Conservation (phyloP, 2,797 vertebrate species). For the Stomatorhinus walkeri region DNA sequence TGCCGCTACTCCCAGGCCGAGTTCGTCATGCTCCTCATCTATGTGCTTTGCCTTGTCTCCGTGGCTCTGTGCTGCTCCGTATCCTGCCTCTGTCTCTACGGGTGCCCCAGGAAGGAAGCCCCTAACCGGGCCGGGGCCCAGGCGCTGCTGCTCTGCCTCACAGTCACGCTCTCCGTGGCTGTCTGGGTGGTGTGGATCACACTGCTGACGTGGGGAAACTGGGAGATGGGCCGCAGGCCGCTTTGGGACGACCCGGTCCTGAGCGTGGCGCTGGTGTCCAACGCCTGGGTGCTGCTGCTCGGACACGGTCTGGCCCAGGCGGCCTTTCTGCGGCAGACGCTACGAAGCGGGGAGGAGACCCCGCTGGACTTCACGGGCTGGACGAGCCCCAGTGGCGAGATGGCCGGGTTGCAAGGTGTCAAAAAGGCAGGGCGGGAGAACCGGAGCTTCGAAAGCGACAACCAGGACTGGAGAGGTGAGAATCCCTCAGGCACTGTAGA, state of each 20-base stretch:
- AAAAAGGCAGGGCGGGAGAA: slow-evolving; percentile 66
- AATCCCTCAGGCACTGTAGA: not conserved
- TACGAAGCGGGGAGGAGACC: slow-evolving; percentile 38
- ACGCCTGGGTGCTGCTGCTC: slow-evolving; percentile 78
- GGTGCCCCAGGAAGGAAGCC: slow-evolving; percentile 33
- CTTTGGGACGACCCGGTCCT: slow-evolving; percentile 79
- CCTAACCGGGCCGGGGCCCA: slow-evolving; percentile 43
- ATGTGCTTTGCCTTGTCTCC: slow-evolving; percentile 71
- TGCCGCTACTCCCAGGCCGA: slow-evolving; percentile 53
- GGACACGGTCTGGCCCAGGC: slow-evolving; percentile 70
- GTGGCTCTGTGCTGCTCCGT: slow-evolving; percentile 56
- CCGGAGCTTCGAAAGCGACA: slow-evolving; percentile 60
- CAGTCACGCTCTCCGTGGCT: slow-evolving; percentile 61
- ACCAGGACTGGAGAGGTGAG: slow-evolving; percentile 46
- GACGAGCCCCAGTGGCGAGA: slow-evolving; percentile 44
- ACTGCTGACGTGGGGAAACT: slow-evolving; percentile 61
- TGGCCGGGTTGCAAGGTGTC: slow-evolving; percentile 31
- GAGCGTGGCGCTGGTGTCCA: slow-evolving; percentile 70
- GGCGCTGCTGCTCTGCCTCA: slow-evolving; percentile 60
- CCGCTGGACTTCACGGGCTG: slow-evolving; percentile 54
- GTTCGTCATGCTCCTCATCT: slow-evolving; percentile 80
- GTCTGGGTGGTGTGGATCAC: slow-evolving; percentile 83
- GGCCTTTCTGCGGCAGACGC: slow-evolving; percentile 58
- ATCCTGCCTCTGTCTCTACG: slow-evolving; percentile 61
- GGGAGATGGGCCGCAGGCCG: not conserved